A percentile compares a stretch with the other conserved stretches of the same genome.
Evolutionary conservation across 2,888 invertebrate species (phyloP).

Genomic region (Strigamia maritima): DNA sequence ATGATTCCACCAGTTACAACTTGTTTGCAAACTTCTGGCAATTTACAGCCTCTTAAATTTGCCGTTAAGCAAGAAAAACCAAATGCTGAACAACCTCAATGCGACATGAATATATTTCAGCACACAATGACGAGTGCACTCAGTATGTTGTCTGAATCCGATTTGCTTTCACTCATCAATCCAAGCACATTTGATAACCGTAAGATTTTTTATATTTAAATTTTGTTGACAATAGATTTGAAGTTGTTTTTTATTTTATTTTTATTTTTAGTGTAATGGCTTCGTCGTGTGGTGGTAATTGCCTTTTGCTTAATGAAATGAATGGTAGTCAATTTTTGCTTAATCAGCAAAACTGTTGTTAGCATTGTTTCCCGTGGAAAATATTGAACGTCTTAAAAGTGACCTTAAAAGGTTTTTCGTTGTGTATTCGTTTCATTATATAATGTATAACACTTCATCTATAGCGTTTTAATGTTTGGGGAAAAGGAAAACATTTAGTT

Average conservation of each 20-base stretch:
- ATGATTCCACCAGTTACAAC: neutral
- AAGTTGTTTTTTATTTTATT: neutral
- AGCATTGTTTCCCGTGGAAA: conserved; percentile 35
- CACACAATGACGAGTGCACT: conserved; percentile 51
- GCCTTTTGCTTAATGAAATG: neutral
- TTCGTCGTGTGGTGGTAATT: neutral
- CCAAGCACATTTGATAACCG: conserved; percentile 77
- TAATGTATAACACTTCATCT: neutral
- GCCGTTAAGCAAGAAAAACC: conserved; percentile 28
- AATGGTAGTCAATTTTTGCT: neutral
- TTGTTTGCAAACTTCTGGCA: neutral
- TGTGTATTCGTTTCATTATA: neutral
- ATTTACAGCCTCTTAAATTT: neutral
- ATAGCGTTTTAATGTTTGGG: neutral
- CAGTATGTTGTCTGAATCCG: conserved; percentile 80
- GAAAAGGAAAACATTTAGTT: neutral
- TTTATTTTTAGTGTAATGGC: neutral
- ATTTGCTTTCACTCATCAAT: conserved; percentile 82
- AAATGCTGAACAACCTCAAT: neutral
- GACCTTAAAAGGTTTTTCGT: conserved; percentile 6
- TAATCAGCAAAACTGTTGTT: neutral
- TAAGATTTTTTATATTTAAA: conserved; percentile 37
- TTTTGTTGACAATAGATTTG: neutral
- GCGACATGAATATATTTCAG: conserved; percentile 38
- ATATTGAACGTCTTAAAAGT: conserved; percentile 22